These are phyloP conservation scores for Mycteria americana DNA, from an alignment of 2,797 vertebrate genomes.

Conservation along the genomic window DNA sequence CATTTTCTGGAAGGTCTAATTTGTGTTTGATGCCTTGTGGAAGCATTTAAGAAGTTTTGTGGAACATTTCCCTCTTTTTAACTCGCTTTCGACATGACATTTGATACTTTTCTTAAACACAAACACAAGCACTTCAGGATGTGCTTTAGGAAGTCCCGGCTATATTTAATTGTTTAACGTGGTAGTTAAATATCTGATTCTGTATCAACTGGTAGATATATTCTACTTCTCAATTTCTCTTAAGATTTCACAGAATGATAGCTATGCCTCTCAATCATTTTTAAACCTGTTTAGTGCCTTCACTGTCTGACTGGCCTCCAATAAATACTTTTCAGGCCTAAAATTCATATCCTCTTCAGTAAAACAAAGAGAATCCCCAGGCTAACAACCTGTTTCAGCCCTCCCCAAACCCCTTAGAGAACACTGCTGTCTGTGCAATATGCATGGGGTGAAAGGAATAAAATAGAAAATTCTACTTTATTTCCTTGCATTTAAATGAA, in stretches of 20 bases:
- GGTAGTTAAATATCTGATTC: not conserved
- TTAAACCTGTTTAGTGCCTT: not conserved
- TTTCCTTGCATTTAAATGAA: not conserved
- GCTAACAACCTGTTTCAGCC: not conserved
- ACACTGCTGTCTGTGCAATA: not conserved
- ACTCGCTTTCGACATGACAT: not conserved
- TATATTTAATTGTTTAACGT: not conserved
- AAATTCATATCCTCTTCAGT: not conserved
- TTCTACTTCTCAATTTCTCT: not conserved
- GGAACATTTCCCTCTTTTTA: not conserved
- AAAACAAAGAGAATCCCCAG: not conserved
- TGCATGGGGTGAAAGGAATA: not conserved
- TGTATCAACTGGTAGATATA: not conserved
- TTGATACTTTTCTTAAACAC: not conserved
- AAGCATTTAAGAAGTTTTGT: not conserved
- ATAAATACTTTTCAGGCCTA: not conserved
- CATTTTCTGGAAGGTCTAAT: not conserved
- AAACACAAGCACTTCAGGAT: not conserved
- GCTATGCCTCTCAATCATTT: not conserved
- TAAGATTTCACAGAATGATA: not conserved
- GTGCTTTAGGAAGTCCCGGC: not conserved
- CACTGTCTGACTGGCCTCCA: not conserved
- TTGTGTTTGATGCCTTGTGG: not conserved
- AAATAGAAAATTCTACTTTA: not conserved
- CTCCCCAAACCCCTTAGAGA: not conserved